phyloP scores from a whole-genome alignment of 1,140 invertebrate genomes.

The Heliconius himera region DNA sequence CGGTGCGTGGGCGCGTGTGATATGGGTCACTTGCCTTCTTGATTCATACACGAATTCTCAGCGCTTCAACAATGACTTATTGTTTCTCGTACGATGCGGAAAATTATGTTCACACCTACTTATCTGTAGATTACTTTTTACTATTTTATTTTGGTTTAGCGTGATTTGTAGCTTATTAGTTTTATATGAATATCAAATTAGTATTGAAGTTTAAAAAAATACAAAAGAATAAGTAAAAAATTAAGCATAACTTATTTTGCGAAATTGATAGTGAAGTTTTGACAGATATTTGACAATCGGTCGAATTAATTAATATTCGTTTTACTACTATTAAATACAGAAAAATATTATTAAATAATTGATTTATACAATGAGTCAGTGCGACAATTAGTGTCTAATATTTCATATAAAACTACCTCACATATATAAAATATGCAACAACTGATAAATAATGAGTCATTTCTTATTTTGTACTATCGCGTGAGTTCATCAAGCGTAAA shows the following conservation, averaged over 20 bases:
- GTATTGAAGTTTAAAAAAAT: not conserved
- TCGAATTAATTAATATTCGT: not conserved
- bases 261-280: not conserved
- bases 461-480: slow-evolving; percentile 49
- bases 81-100: slow-evolving; percentile 34
- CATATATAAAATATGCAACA: slow-evolving; percentile 21
- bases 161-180: not conserved
- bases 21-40: slow-evolving; percentile 62
- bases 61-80: slow-evolving; percentile 41
- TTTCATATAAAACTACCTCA: not conserved
- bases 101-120: slow-evolving; percentile 34
- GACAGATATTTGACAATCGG: not conserved
- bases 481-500: slow-evolving; percentile 62
- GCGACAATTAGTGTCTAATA: not conserved
- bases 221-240: not conserved
- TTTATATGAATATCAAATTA: not conserved
- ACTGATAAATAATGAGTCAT: slow-evolving; percentile 24
- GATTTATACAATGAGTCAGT: not conserved
- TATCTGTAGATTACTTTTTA: not conserved
- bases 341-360: not conserved
- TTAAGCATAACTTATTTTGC: not conserved
- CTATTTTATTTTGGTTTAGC: not conserved
- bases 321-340: not conserved
- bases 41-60: slow-evolving; percentile 46
- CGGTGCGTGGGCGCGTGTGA: slow-evolving; percentile 58